Base-by-base conservation (phyloP, 2,888 invertebrate genomes). In the Macrosiphum euphorbiae region DNA sequence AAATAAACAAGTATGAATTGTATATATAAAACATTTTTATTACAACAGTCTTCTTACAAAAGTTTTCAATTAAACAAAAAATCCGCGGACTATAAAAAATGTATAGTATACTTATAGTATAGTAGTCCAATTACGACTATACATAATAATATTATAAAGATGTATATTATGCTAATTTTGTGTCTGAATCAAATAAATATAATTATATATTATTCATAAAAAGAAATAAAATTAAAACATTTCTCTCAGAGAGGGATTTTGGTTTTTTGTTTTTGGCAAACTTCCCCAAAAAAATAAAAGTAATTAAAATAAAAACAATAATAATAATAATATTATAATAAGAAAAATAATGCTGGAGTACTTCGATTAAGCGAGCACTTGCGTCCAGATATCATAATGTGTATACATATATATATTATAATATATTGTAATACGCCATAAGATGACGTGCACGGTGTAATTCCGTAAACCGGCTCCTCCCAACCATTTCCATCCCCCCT, bases 41-140 rank as follows among this genome's bases (percentile, higher is more conserved):
- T 94, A 85, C 90, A 94, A 94, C 93, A 94, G 93, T 94, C 93
- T 94, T 94, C 47, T 90, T 94, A 94, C 47, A 94, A 94, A 89
- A 94, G 52, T 94, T 86, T 86, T 86, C 90, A 85, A 89, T 93
- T 88, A 92, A 52, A 92, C 78, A 85, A 91, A 93, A 93, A 94
- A 94, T 50, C n/a, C 20, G n/a, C 84, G 85, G 84, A 84, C 93
- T 84, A 67, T 92, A 89, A 52, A 47, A 78, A 78, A 24, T 35
- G 3, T 88, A 41, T 52, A 86, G 47, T 55, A 55, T 88, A 55
- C 35, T 78, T 88, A 47, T 41, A 58, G 44, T 44, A 47, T 35
- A 87, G 58, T 35, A 88, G 91, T 84, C 67, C 78, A 84, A 91
- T 85, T 85, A 91, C 85, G 44, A 85, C 55, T 91, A 58, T 24